A percentile compares a stretch with the other conserved stretches of the same genome.
Evolutionary conservation across 2,888 invertebrate genomes (phyloP).

Genomic region (Polyommatus icarus): DNA sequence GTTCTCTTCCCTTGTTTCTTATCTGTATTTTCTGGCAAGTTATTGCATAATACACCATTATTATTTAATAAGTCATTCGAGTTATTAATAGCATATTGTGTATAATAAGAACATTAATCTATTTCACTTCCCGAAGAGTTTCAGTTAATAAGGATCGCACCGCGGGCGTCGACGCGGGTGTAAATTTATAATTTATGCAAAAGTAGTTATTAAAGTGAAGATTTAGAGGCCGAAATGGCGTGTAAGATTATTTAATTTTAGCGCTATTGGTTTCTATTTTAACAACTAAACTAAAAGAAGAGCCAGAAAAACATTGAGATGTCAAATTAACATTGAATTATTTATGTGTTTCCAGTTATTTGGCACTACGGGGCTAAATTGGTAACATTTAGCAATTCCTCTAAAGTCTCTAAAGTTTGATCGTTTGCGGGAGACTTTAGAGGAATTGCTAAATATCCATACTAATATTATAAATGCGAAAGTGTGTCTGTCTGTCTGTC

Average conservation of each 20-base stretch:
- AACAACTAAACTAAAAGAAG: background rate
- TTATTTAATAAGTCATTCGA: background rate
- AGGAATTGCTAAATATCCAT: too few species aligned
- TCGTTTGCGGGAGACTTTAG: too few species aligned
- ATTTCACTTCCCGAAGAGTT: conserved; percentile 54
- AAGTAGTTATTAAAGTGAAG: conserved; percentile 6
- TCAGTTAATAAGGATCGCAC: conserved; percentile 58
- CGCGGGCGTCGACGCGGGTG: conserved; percentile 42
- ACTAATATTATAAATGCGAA: too few species aligned
- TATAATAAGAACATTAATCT: conserved; percentile 58
- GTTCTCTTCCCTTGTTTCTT: background rate
- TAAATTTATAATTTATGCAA: conserved; percentile 8
- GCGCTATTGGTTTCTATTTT: background rate
- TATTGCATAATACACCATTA: background rate
- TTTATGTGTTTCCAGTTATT: too few species aligned
- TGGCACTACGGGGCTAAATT: too few species aligned
- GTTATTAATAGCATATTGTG: conserved; percentile 45
- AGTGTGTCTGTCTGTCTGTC: too few species aligned
- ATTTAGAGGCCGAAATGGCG: background rate
- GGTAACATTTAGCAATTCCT: too few species aligned
- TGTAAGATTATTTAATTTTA: background rate
- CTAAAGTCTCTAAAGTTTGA: too few species aligned
- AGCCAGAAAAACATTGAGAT: background rate
- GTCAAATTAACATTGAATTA: too few species aligned
- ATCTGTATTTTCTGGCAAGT: background rate